A percentile compares a stretch with the other conserved stretches of the same genome.
These are phyloP conservation scores for Spondyliosoma cantharus DNA, from an alignment of 2,797 vertebrate species.

Conservation along the genomic window DNA sequence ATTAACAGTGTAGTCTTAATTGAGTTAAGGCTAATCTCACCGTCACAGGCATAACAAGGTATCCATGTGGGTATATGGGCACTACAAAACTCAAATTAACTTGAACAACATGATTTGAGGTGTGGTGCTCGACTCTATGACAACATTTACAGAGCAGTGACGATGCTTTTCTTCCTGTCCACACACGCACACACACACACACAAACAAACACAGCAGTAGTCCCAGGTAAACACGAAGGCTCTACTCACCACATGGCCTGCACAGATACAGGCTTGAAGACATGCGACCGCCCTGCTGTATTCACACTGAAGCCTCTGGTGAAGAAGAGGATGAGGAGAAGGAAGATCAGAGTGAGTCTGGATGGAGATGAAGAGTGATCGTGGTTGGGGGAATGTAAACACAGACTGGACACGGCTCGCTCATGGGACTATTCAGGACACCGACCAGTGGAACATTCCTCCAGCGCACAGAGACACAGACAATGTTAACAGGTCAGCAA, in stretches of 20 bases:
- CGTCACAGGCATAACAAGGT: neutral
- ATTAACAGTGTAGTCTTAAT: neutral
- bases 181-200: constrained; percentile 8
- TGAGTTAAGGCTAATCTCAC: constrained; percentile 6
- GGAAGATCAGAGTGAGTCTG: constrained; percentile 37
- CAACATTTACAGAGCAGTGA: neutral
- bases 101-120: neutral
- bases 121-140: neutral
- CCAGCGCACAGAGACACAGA: constrained; percentile 57
- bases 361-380: constrained; percentile 25
- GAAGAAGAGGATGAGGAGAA: constrained; percentile 37
- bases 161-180: neutral
- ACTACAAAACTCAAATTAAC: neutral
- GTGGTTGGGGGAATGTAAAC: constrained; percentile 47
- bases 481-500: constrained; percentile 77
- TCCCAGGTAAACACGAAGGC: constrained; percentile 22
- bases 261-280: constrained; percentile 98
- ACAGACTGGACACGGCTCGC: constrained; percentile 55
- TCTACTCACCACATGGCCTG: constrained; percentile 98
- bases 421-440: constrained; percentile 64
- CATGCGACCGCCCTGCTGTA: constrained; percentile 92
- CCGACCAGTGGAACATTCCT: constrained; percentile 79
- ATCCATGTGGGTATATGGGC: neutral
- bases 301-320: constrained; percentile 95
- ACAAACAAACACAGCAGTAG: constrained; percentile 10